Conservation (phyloP, 2,113 vertebrate species). For the Scartelaos histophorus region DNA sequence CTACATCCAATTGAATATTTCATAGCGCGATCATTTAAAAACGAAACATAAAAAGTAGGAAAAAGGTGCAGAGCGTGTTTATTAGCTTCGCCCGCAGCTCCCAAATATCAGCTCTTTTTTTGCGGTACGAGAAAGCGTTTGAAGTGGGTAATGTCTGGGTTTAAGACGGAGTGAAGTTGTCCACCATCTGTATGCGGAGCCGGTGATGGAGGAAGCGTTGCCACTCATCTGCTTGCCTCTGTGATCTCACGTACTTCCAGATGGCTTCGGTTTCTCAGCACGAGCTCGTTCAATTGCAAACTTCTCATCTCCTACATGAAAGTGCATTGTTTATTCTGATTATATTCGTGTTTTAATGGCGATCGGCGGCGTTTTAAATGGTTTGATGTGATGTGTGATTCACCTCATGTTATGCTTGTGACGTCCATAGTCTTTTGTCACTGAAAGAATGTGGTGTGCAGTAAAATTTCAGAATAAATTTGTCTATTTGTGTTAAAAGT, state of each 20-base stretch:
- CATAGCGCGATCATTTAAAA: neutral
- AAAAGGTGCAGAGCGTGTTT: slow-evolving; percentile 17
- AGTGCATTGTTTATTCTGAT: slow-evolving; percentile 16
- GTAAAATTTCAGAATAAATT: no score
- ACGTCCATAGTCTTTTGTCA: no score
- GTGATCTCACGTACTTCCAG: slow-evolving; percentile 60
- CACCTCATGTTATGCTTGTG: no score
- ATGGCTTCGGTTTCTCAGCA: slow-evolving; percentile 55
- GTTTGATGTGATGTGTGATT: neutral
- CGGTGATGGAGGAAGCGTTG: slow-evolving; percentile 59
- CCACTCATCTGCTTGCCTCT: slow-evolving; percentile 61
- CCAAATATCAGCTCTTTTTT: slow-evolving; percentile 30
- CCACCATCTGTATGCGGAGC: slow-evolving; percentile 54
- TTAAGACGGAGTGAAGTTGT: slow-evolving; percentile 29
- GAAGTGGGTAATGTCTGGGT: slow-evolving; percentile 32
- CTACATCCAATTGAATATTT: slow-evolving; percentile 13
- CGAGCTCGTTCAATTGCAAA: slow-evolving; percentile 47
- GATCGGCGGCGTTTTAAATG: neutral
- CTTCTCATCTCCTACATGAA: slow-evolving; percentile 30
- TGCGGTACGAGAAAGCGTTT: slow-evolving; percentile 26
- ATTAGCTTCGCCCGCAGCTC: slow-evolving; percentile 4
- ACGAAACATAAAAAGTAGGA: slow-evolving; percentile 13
- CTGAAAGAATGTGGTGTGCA: no score
- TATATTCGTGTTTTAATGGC: neutral
- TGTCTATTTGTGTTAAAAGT: no score